A percentile compares a stretch with the other conserved stretches of the same genome.
These are phyloP conservation scores for Dromas ardeola DNA, from an alignment of 2,113 vertebrate species.

Conservation along the genomic window DNA sequence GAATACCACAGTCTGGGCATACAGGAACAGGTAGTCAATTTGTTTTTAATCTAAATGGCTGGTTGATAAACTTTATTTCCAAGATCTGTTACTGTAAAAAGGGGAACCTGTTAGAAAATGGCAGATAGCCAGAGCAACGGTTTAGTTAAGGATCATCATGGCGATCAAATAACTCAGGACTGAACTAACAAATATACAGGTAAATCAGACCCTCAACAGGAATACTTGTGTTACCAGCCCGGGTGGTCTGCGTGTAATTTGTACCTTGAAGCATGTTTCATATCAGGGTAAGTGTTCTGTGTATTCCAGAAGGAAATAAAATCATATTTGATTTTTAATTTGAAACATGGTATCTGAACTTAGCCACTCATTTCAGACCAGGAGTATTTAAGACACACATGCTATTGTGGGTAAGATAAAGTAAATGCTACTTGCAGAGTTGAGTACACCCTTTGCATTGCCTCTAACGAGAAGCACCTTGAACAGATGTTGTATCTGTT, in stretches of 20 bases:
- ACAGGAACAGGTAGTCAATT: neutral
- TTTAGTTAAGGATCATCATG: neutral
- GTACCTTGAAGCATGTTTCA: neutral
- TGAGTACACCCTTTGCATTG: neutral
- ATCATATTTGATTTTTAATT: neutral
- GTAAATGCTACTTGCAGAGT: neutral
- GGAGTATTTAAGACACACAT: neutral
- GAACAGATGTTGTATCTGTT: neutral
- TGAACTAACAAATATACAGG: neutral
- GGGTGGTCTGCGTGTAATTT: neutral
- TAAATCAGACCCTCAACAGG: neutral
- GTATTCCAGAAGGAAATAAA: neutral
- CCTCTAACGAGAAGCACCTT: neutral
- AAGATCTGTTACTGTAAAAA: neutral
- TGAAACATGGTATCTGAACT: neutral
- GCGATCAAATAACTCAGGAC: neutral
- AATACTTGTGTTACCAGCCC: neutral
- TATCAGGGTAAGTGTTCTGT: neutral
- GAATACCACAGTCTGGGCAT: neutral
- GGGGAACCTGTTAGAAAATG: neutral
- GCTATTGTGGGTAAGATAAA: neutral
- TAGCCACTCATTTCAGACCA: neutral
- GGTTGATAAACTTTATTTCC: neutral
- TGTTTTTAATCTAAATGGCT: neutral
- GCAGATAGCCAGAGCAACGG: neutral